Base-by-base conservation (phyloP, 2,113 vertebrate species). In the Phocoena phocoena region DNA sequence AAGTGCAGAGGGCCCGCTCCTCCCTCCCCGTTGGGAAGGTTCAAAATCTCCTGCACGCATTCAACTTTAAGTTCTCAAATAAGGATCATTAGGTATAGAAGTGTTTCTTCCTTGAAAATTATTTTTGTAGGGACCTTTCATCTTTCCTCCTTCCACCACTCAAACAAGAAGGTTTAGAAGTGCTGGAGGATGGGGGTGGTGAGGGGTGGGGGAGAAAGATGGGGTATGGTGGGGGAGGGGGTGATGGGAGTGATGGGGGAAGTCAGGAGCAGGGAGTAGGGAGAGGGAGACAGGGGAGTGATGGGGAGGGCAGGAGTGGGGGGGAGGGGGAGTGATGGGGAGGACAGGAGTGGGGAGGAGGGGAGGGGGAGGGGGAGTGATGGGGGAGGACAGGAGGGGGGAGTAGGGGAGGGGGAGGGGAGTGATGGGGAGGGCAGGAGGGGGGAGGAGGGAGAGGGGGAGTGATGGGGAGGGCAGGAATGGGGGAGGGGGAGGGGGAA, bases 301-400 rank as follows among this genome's bases (percentile, higher is more conserved):
- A 44, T 9, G 0, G 5, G 23, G 2, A 12, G 44, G 15, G 7
- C 25, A 15, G 41, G 14, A 47, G 3, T 9, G 5, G 33, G 44
- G 2, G 38, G 21, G 44, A 36, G 1, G 44, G 33, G 21, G 38
- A 38, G 41, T 10, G 41, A 21, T n/a, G 2, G 38, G 14, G 36
- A 6, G 25, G 55, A 1, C 7, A 11, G 18, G 63, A 5, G 31
- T 21, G 47, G 63, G 47, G 20, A 4, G 47, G 21, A 4, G 7
- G 6, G 14, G 2, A 0, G 11, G 6, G 7, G 60, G n/a, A 23
- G 13, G 33, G 18, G 58, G n/a, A 44, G 33, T 2, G 41, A 14
- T n/a, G 1, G 38, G 38, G 38, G 38, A 38, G 38, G 38, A 5
- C 38, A 38, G 38, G 38, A 36, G 36, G 36, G 36, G 36, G 36